A percentile compares a stretch with the other conserved stretches of the same genome.
Conservation (phyloP, 2,888 invertebrate genomes). For the Acrocyrtus sp. region DNA sequence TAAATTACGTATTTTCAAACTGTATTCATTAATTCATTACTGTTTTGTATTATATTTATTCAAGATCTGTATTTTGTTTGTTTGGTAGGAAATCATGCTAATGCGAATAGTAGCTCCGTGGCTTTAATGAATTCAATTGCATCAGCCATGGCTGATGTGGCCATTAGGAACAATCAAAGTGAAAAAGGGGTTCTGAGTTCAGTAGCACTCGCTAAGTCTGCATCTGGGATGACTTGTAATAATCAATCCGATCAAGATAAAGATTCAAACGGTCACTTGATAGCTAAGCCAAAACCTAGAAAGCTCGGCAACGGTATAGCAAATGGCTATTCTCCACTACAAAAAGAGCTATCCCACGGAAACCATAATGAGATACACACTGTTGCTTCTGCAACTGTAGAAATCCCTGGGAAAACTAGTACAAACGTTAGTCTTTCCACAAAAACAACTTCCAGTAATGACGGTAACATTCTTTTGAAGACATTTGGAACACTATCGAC, state of each 20-base stretch:
- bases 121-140: slow-evolving; percentile 21
- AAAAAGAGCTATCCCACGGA: slow-evolving; percentile 6
- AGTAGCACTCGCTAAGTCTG: no score
- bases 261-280: slow-evolving; percentile 30
- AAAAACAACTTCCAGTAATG: slow-evolving; percentile 4
- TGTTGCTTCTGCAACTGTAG: slow-evolving; percentile 7
- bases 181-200: no score
- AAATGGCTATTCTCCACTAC: slow-evolving; percentile 1
- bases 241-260: slow-evolving; percentile 9
- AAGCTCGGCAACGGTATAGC: slow-evolving; percentile 23
- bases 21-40: background rate
- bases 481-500: slow-evolving; percentile 42
- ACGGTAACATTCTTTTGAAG: slow-evolving; percentile 29
- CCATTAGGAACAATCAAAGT: slow-evolving; percentile 18
- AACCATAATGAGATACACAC: background rate
- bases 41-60: background rate
- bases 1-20: background rate
- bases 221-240: no score
- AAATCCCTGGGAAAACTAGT: slow-evolving; percentile 29
- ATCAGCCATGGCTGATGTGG: slow-evolving; percentile 22
- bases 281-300: slow-evolving; percentile 50
- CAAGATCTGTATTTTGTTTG: background rate
- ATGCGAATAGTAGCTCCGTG: slow-evolving; percentile 4
- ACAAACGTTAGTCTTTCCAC: slow-evolving; percentile 35
- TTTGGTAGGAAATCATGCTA: slow-evolving; percentile 13